Evolutionary conservation across 2,888 invertebrate species (phyloP).

Genomic region (Thereva nobilitata): DNA sequence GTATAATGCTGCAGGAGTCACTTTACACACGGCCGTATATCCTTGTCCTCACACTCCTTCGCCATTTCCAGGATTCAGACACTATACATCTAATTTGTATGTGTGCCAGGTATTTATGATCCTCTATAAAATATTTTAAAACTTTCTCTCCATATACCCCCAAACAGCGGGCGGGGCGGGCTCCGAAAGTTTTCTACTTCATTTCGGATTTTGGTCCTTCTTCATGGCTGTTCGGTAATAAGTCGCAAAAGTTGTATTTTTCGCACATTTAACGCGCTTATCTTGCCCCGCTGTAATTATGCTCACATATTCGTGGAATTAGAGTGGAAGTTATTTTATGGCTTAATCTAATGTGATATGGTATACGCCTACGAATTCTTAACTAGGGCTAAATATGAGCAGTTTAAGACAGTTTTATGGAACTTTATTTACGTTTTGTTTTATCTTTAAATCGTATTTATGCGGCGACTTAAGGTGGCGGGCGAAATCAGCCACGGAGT

Average conservation of each 20-base stretch:
- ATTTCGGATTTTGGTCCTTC: slow-evolving; percentile 30
- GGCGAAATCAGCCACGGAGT: no score
- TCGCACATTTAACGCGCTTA: slow-evolving; percentile 32
- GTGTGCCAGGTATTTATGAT: slow-evolving; percentile 33
- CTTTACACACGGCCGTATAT: slow-evolving; percentile 22
- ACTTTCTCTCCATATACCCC: slow-evolving; percentile 24
- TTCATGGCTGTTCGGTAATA: slow-evolving; percentile 34
- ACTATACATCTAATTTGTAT: slow-evolving; percentile 27
- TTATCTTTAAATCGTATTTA: no score
- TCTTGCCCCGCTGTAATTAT: slow-evolving; percentile 27
- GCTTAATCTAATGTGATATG: slow-evolving; percentile 26
- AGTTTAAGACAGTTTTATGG: neutral
- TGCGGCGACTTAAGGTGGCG: no score
- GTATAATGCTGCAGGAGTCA: slow-evolving; percentile 10
- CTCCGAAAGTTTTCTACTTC: slow-evolving; percentile 29
- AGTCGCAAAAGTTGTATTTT: slow-evolving; percentile 35
- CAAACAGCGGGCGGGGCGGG: neutral
- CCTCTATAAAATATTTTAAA: slow-evolving; percentile 36
- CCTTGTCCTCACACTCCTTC: neutral
- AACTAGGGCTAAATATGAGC: neutral
- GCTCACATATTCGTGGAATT: slow-evolving; percentile 33
- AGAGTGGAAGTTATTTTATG: slow-evolving; percentile 30
- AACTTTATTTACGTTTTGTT: neutral
- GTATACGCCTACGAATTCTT: slow-evolving; percentile 4
- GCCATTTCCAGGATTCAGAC: no score